Evolutionary conservation across 1,140 invertebrate species (phyloP), one percentile per base, ranked within the genome.

Genomic region (Ooceraea biroi): DNA sequence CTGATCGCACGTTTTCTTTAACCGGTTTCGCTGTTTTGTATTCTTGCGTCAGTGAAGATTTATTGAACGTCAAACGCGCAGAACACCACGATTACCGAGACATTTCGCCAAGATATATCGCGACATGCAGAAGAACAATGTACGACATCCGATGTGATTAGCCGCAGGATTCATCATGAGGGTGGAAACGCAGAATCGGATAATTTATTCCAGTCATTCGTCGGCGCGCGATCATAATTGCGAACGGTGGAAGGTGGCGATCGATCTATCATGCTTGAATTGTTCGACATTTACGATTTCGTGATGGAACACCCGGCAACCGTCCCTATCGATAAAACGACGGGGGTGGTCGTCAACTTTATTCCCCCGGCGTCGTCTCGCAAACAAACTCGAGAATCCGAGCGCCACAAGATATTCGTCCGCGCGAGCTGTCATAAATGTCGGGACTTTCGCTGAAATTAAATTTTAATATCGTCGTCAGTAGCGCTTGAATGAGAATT

Each of bases 151-250:
- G 11, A 25, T 17, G 36, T 69, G 63, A 69, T 78, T 69, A 78
- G 50, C 48, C 17, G 22, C 36, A 0, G 22, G 68, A 78, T 69
- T 69, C 44, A 57, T 78, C 63, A 19, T 2, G 22, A 41, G 22
- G 22, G 30, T 44, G 61, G 61, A 41, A 44, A 69, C 19, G 63
- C 5, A 10, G 19, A 78, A 68, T 44, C 8, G 50, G 11, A 69
- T 68, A 78, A 78, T 78, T 78, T 78, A 78, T 78, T 78, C 76
- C 48, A 30, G 50, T 78, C 48, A 69, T 69, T 55, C 63, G 76
- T 78, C 17, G 61, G 46, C 60, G n/a, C 3, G 76, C 17, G 76
- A 78, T 78, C 57, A 78, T 78, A 69, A 78, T 78, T 69, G 36
- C 46, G 48, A 27, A 5, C 76, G 50, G 48, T 44, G 76, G 76